These are phyloP conservation scores for Dromaius novaehollandiae DNA, from an alignment of 2,113 vertebrate species.

Conservation along the genomic window DNA sequence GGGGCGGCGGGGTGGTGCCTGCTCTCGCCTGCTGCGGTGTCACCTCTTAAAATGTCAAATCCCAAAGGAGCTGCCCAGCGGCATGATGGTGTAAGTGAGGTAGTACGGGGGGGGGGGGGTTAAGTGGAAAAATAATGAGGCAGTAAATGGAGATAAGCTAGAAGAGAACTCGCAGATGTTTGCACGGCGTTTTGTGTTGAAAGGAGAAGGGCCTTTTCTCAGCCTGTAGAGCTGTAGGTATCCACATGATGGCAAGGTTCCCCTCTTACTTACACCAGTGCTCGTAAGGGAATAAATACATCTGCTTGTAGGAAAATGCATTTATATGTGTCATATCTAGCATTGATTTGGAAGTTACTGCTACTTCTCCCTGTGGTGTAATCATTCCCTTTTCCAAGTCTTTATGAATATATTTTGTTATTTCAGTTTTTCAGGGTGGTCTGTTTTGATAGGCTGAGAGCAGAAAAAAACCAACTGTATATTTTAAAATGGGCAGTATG, in stretches of 20 bases:
- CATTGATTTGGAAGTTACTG: background rate
- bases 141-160: too few relatives aligned
- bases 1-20: too few relatives aligned
- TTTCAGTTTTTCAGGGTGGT: fast-evolving
- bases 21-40: too few relatives aligned
- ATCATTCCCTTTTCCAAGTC: background rate
- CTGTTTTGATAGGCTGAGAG: background rate
- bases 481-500: background rate
- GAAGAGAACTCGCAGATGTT: background rate
- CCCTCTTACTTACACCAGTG: background rate
- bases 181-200: background rate
- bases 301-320: background rate
- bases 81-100: too few relatives aligned
- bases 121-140: background rate
- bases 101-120: background rate
- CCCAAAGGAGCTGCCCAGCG: background rate
- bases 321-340: fast-evolving
- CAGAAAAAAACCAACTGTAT: too few relatives aligned
- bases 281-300: too few relatives aligned
- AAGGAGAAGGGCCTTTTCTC: background rate
- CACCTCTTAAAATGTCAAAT: too few relatives aligned
- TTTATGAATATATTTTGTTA: fast-evolving
- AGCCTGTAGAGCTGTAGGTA: too few relatives aligned
- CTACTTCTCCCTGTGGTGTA: background rate
- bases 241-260: background rate